Percentiles rank a stretch among this genome's conserved stretches.
Conservation (phyloP, 2,113 vertebrate genomes). For the Oxyruncus cristatus region DNA sequence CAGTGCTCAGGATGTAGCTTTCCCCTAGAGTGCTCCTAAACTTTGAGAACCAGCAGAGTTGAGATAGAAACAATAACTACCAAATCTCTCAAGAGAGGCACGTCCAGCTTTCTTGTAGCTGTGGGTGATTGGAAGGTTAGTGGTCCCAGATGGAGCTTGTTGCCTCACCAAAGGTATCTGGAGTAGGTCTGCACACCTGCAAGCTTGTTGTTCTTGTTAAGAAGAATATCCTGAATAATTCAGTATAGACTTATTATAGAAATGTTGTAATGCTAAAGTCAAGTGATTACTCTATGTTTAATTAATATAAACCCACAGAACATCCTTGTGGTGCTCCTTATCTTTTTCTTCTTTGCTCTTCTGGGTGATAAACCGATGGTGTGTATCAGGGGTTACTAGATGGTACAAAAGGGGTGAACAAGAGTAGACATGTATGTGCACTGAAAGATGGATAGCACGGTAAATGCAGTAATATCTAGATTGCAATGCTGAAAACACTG, state of each 20-base stretch:
- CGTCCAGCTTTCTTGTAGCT: not conserved
- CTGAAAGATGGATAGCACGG: not conserved
- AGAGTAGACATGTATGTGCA: rapidly evolving
- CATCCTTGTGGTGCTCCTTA: not conserved
- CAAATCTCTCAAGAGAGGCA: rapidly evolving
- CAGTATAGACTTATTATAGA: not conserved
- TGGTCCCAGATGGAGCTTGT: not conserved
- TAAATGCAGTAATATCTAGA: not conserved
- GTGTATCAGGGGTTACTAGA: not conserved
- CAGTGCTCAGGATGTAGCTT: not conserved
- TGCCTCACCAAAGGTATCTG: not conserved
- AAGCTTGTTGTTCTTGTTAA: not conserved
- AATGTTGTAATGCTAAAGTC: not conserved
- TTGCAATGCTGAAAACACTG: not conserved
- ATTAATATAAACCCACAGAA: not conserved
- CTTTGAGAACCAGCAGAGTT: rapidly evolving
- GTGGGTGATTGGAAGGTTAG: not conserved
- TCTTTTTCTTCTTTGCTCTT: not conserved
- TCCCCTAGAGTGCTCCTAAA: rapidly evolving
- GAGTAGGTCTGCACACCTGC: not conserved
- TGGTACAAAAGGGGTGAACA: not conserved
- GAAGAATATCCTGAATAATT: not conserved
- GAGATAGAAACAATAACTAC: rapidly evolving
- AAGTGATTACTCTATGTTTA: not conserved
- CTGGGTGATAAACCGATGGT: not conserved